Evolutionary conservation across 1,140 invertebrate genomes (phyloP).

Genomic region (Whitmania pigra): DNA sequence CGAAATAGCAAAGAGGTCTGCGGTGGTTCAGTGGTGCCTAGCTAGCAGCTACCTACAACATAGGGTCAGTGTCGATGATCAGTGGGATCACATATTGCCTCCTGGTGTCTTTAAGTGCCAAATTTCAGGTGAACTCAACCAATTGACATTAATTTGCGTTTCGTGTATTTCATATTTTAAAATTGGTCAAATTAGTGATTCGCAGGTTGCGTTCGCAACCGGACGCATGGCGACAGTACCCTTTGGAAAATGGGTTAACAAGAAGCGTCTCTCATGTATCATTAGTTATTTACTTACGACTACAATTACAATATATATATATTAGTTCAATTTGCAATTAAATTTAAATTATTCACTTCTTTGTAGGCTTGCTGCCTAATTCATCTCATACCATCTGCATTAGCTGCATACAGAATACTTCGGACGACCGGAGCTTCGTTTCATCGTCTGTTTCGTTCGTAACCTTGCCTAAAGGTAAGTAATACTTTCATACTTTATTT

Average conservation of each 20-base stretch:
- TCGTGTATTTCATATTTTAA: too few relatives aligned
- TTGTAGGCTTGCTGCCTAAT: slow-evolving; percentile 10
- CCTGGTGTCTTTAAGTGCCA: slow-evolving; percentile 16
- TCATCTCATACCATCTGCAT: slow-evolving; percentile 8
- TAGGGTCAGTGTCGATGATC: slow-evolving; percentile 83
- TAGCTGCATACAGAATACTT: background rate
- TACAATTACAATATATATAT: too few relatives aligned
- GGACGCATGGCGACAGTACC: too few relatives aligned
- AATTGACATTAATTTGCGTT: background rate
- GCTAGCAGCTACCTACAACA: slow-evolving; percentile 92
- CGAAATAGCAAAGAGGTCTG: slow-evolving; percentile 85
- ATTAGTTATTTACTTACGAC: too few relatives aligned
- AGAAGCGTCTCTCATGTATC: too few relatives aligned
- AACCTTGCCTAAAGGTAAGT: slow-evolving; percentile 15
- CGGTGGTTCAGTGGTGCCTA: slow-evolving; percentile 90
- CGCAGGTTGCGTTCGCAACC: too few relatives aligned
- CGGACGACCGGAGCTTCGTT: background rate
- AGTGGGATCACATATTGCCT: slow-evolving; percentile 17
- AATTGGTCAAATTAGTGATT: too few relatives aligned
- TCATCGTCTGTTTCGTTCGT: slow-evolving; percentile 16
- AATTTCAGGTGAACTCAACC: slow-evolving; percentile 3
- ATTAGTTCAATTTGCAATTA: too few relatives aligned
- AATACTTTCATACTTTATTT: too few relatives aligned
- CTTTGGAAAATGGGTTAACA: too few relatives aligned
- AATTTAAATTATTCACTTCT: too few relatives aligned